Evolutionary conservation across 1,140 invertebrate species (phyloP).

Genomic region (Monochamus saltuarius): DNA sequence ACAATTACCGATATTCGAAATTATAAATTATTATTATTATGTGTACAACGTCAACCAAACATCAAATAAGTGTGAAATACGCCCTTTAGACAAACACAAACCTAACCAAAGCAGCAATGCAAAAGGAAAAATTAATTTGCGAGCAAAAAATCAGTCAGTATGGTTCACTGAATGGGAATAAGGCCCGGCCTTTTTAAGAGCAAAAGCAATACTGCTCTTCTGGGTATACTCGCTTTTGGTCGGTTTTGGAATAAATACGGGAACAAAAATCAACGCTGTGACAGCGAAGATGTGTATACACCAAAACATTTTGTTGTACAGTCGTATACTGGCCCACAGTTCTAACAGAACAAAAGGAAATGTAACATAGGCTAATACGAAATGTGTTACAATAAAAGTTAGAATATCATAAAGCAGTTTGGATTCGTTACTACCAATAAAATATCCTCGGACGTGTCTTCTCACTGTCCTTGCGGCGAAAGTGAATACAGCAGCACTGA

Average conservation of each 20-base stretch:
- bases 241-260: slow-evolving; percentile 41
- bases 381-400: slow-evolving; percentile 75
- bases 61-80: neutral
- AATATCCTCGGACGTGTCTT: slow-evolving; percentile 72
- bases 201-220: slow-evolving; percentile 29
- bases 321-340: slow-evolving; percentile 54
- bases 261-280: slow-evolving; percentile 48
- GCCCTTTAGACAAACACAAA: neutral
- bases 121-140: neutral
- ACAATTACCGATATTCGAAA: too few species aligned
- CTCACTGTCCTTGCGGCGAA: slow-evolving; percentile 71
- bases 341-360: slow-evolving; percentile 90
- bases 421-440: slow-evolving; percentile 62
- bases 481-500: slow-evolving; percentile 84
- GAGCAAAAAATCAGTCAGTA: slow-evolving; percentile 28
- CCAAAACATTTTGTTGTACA: slow-evolving; percentile 56
- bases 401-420: slow-evolving; percentile 76
- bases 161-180: slow-evolving; percentile 29
- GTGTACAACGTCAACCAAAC: too few species aligned
- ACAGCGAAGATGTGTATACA: slow-evolving; percentile 54
- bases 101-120: neutral
- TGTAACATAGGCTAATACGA: slow-evolving; percentile 82
- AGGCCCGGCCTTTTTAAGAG: slow-evolving; percentile 27
- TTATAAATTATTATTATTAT: too few species aligned
- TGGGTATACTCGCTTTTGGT: neutral